Evolutionary conservation across 2,888 invertebrate genomes (phyloP).

Genomic region (Arctia plantaginis): DNA sequence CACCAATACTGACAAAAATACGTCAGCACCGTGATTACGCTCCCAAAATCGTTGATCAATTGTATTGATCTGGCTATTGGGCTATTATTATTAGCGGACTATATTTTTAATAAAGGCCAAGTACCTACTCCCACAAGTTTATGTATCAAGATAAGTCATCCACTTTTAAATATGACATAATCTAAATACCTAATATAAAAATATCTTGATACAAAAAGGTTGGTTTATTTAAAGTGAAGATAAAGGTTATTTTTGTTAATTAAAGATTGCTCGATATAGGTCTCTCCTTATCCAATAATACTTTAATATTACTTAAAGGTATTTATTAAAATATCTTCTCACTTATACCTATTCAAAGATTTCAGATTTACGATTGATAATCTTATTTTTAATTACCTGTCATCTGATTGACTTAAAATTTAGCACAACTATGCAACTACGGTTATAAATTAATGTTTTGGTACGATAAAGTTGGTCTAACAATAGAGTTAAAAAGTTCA

Average conservation of each 20-base stretch:
- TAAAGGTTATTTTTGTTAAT: slow-evolving; percentile 27
- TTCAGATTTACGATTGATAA: background rate
- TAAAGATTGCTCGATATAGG: too few relatives aligned
- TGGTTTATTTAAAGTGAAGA: slow-evolving; percentile 17
- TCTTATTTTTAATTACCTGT: background rate
- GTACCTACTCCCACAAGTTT: slow-evolving; percentile 2
- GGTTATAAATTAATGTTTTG: background rate
- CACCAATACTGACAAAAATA: background rate
- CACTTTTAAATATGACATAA: slow-evolving; percentile 1
- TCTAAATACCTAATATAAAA: slow-evolving; percentile 14
- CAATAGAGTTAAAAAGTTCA: background rate
- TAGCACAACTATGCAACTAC: background rate
- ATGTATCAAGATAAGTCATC: background rate
- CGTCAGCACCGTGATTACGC: background rate
- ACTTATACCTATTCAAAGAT: background rate
- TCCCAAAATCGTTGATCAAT: background rate
- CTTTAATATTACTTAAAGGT: background rate
- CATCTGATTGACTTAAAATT: background rate
- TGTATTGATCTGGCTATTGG: background rate
- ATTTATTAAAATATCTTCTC: background rate
- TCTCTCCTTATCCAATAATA: too few relatives aligned
- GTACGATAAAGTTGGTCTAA: background rate
- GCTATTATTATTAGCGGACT: background rate
- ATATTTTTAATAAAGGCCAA: background rate
- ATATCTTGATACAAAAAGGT: slow-evolving; percentile 24